Conservation (phyloP, 2,113 vertebrate species). For the Spea bombifrons region DNA sequence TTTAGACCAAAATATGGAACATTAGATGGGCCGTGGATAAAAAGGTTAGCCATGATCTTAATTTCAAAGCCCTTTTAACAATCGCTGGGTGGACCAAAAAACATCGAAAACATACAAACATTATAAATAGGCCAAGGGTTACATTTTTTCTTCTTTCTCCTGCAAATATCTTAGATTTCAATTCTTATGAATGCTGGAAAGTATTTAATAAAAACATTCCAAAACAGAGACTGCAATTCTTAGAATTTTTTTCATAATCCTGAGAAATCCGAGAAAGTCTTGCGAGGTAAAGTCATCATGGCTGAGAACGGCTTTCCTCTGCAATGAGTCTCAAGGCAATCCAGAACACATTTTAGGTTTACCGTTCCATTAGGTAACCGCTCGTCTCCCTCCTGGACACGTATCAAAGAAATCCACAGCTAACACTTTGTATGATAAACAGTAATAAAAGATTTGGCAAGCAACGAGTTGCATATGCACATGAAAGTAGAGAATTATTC, state of each 20-base stretch:
- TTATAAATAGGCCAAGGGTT: too few species aligned
- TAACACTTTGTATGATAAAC: slow-evolving; percentile 34
- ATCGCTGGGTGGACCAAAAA: too few species aligned
- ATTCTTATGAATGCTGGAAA: slow-evolving; percentile 24
- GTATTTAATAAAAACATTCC: slow-evolving; percentile 48
- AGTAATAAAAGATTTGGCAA: slow-evolving; percentile 32
- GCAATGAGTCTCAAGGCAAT: slow-evolving; percentile 27
- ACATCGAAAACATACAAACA: too few species aligned
- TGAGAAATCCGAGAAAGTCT: slow-evolving; percentile 35
- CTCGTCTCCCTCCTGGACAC: slow-evolving; percentile 14
- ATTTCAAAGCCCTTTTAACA: too few species aligned
- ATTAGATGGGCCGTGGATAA: too few species aligned
- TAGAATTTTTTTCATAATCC: slow-evolving; percentile 42
- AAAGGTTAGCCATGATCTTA: too few species aligned
- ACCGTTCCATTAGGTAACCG: slow-evolving; percentile 33
- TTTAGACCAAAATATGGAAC: too few species aligned
- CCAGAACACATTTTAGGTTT: slow-evolving; percentile 36
- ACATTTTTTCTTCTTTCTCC: background rate
- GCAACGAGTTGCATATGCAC: slow-evolving; percentile 25
- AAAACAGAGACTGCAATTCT: slow-evolving; percentile 28
- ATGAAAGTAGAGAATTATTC: slow-evolving; percentile 1
- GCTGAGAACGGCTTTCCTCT: slow-evolving; percentile 1
- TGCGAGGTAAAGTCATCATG: slow-evolving; percentile 37
- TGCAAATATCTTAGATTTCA: slow-evolving; percentile 16
- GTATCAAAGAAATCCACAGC: slow-evolving; percentile 32